Base-by-base conservation (phyloP, 2,797 vertebrate species). In the Leptoclinus maculatus region DNA sequence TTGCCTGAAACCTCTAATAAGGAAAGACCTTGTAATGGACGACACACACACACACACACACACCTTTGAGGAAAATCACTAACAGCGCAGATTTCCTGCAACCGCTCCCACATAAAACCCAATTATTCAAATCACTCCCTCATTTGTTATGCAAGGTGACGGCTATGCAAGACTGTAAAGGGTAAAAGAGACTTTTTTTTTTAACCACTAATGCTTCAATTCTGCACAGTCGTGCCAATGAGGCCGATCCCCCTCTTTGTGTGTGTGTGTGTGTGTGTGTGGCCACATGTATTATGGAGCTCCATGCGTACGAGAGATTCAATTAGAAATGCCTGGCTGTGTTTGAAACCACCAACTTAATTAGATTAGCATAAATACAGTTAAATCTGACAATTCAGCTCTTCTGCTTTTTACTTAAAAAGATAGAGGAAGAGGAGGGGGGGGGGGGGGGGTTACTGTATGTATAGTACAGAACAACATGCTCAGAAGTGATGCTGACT, bases 301-400 rank as follows among this genome's bases (percentile, higher is more conserved):
- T 80, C 69, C 64, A 80, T 76, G 82, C 64, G 1, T 68, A 68
- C 38, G 63, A 29, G 47, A 19, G 67, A 85, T 87, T 86, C 68
- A 74, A 90, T 92, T 93, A 89, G 78, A 78, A 80, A 91, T 32
- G 81, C 77, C 60, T 79, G 79, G 65, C 82, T 87, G 78, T 86
- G 76, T 83, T 87, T 88, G 78, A 85, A 66, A 87, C 59, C 76
- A 51, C 39, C 38, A n/a, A 71, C 82, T 83, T 86, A 80, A 91
- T 90, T 76, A 82, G 66, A 88, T 84, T 79, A 70, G 32, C 72
- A 79, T 78, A 71, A 68, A 79, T 60, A 79, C 12, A 78, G 76
- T 25, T 13, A 84, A 87, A 89, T 64, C 27, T 76, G 82, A 80
- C 49, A 66, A 82, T 80, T 87, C 78, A 84, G 84, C 86, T 71